These are phyloP conservation scores for Camptogramma bilineatum DNA, from an alignment of 2,888 invertebrate genomes.

Conservation along the genomic window DNA sequence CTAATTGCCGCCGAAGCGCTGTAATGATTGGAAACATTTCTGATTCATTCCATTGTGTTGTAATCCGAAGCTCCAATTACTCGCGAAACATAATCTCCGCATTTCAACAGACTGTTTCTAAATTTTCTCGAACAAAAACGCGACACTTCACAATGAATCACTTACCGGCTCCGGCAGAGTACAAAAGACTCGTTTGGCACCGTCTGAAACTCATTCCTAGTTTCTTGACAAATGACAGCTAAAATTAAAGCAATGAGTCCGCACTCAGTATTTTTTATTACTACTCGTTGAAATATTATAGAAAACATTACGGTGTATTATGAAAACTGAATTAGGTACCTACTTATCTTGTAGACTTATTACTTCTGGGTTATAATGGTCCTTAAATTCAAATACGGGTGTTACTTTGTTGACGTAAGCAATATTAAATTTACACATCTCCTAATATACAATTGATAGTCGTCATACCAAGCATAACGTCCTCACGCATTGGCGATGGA, in stretches of 20 bases:
- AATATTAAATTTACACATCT: neutral
- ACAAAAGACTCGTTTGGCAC: conserved; percentile 76
- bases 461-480: conserved; percentile 31
- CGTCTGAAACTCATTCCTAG: conserved; percentile 61
- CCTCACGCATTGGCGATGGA: conserved; percentile 44
- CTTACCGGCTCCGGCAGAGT: conserved; percentile 52
- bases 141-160: conserved; percentile 62
- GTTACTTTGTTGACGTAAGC: neutral
- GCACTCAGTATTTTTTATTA: conserved; percentile 47
- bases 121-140: conserved; percentile 52
- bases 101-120: conserved; percentile 41
- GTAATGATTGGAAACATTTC: conserved; percentile 26
- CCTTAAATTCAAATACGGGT: neutral
- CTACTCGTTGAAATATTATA: conserved; percentile 43
- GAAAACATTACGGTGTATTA: conserved; percentile 33
- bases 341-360: neutral
- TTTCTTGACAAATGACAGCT: conserved; percentile 72
- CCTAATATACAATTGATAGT: conserved; percentile 13
- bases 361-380: neutral
- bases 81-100: conserved; percentile 34
- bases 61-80: conserved; percentile 38
- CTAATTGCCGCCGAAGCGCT: conserved; percentile 22
- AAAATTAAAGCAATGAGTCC: conserved; percentile 71
- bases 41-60: conserved; percentile 36
- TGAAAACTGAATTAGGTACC: neutral